Evolutionary conservation across 1,140 invertebrate genomes (phyloP), one percentile per base, ranked within the genome.

Genomic region (Trachelipus rathkii): DNA sequence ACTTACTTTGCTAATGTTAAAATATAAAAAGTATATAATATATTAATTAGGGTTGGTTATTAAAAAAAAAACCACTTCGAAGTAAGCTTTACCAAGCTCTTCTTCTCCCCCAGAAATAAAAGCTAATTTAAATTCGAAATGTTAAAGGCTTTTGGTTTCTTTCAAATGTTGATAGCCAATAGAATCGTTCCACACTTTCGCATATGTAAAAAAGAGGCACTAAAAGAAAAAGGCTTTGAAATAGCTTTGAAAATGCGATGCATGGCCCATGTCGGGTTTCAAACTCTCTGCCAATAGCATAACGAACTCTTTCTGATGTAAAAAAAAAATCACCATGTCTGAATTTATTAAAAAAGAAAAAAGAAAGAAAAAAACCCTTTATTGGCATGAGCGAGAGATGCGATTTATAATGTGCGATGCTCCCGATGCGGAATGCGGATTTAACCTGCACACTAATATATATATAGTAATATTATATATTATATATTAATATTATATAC

Each of bases 241-340:
- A 33, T 3, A 19, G 11, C 2, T 60, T 60, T 60, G 3, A 13
- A 60, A 19, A 13, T 60, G 11, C 8, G 50, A 60, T 60, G 50
- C 50, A 60, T 60, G 50, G 1, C 50, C 50, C 11, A 60, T 60
- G 50, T 60, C 50, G 19, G 3, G 50, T 60, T 60, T 60, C 19
- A 2, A 60, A 60, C 19, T 13, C 50, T 60, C 50, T 19, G 19
- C 50, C 50, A 60, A 60, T 60, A 19, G 19, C 50, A 60, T 60
- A 60, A 60, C 50, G 50, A 19, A 60, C 50, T 19, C 50, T 19
- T 60, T 60, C 50, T 13, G 2, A 60, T 33, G 33, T 60, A 60
- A 60, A 60, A 60, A 60, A 60, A 60, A 60, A 60, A 60, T 60
- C 50, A 60, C 50, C 50, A 60, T 60, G 50, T 60, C 50, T 60